These are phyloP conservation scores for Anhinga anhinga DNA, from an alignment of 2,113 vertebrate genomes.

Conservation along the genomic window DNA sequence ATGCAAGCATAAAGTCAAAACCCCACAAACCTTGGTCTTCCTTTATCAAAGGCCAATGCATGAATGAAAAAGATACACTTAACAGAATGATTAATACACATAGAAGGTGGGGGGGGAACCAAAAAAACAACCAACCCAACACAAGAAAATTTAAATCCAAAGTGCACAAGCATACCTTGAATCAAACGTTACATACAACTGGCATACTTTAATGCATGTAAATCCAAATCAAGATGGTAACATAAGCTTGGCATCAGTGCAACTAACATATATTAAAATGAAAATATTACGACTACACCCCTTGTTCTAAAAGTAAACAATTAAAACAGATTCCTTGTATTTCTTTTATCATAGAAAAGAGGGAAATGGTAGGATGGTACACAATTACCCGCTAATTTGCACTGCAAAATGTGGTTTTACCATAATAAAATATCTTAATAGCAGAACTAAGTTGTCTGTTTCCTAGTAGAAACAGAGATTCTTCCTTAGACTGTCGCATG, in stretches of 20 bases:
- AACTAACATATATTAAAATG: neutral
- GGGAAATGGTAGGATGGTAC: neutral
- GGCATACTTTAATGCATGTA: neutral
- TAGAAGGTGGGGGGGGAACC: neutral
- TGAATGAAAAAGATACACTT: neutral
- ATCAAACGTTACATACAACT: neutral
- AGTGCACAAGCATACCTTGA: neutral
- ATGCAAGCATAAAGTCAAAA: neutral
- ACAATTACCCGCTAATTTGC: neutral
- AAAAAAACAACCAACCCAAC: neutral
- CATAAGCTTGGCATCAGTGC: neutral
- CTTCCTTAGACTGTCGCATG: neutral
- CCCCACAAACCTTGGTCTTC: neutral
- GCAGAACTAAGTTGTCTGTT: neutral
- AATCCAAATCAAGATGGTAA: neutral
- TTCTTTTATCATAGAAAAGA: neutral
- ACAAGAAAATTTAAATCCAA: neutral
- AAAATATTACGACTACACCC: neutral
- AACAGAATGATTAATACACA: neutral
- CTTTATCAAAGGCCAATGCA: neutral
- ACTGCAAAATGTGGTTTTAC: neutral
- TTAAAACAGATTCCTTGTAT: neutral
- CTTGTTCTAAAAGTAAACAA: neutral
- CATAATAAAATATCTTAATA: neutral
- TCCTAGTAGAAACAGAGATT: neutral